phyloP scores from a whole-genome alignment of 2,113 vertebrate genomes.

The Paedocypris sp. region DNA sequence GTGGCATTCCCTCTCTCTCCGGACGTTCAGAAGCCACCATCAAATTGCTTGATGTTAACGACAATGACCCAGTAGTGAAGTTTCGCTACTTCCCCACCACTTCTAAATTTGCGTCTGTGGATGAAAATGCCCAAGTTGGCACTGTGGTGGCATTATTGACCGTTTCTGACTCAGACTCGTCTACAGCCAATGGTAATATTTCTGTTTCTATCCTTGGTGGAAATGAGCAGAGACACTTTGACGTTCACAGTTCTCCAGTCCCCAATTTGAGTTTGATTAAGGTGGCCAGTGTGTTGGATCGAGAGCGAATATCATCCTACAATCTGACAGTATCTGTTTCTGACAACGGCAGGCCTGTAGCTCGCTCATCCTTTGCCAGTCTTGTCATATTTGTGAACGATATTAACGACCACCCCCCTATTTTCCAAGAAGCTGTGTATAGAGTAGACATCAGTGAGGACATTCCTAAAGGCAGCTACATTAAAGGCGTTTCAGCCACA shows the following conservation, averaged over 20 bases:
- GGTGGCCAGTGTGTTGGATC: constrained; percentile 85
- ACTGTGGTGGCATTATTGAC: constrained; percentile 91
- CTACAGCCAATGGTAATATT: constrained; percentile 86
- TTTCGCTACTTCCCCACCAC: constrained; percentile 88
- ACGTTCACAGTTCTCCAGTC: constrained; percentile 90
- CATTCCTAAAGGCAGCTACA: constrained; percentile 83
- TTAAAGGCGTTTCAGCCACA: constrained; percentile 86
- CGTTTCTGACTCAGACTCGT: constrained; percentile 86
- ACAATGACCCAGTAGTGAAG: constrained; percentile 90
- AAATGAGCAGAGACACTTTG: constrained; percentile 92
- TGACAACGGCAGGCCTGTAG: constrained; percentile 69
- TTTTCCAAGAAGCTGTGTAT: constrained; percentile 81
- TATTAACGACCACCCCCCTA: constrained; percentile 90
- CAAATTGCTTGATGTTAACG: constrained; percentile 84
- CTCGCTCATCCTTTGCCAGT: constrained; percentile 86
- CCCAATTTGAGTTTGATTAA: constrained; percentile 94
- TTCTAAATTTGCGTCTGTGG: constrained; percentile 88
- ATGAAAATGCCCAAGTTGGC: constrained; percentile 88
- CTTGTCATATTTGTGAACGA: constrained; percentile 95
- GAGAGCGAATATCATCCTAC: constrained; percentile 90
- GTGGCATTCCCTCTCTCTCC: constrained; percentile 75
- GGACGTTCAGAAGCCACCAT: constrained; percentile 82
- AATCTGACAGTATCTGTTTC: constrained; percentile 93
- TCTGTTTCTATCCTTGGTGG: constrained; percentile 88
- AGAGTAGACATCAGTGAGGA: constrained; percentile 85